These are phyloP conservation scores for Elephantulus edwardii DNA, from an alignment of 2,113 vertebrate species.

Conservation along the genomic window DNA sequence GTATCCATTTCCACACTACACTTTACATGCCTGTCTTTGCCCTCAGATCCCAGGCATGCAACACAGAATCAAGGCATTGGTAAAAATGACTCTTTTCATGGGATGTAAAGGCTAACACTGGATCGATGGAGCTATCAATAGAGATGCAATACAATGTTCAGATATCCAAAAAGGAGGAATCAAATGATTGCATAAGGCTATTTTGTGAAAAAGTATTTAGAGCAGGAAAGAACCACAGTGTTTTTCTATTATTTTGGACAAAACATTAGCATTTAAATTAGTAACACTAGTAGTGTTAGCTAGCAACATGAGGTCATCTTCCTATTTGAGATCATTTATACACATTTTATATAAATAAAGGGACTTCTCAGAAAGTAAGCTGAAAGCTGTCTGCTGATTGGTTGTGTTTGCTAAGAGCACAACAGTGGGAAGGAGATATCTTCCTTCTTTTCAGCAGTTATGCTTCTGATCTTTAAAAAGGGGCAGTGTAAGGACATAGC, in stretches of 20 bases:
- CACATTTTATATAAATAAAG: not conserved
- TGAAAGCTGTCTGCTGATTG: not conserved
- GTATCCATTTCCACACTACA: not conserved
- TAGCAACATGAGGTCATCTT: not conserved
- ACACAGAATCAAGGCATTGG: not conserved
- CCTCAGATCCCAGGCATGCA: not conserved
- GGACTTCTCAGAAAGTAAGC: not conserved
- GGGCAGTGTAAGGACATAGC: constrained; percentile 17
- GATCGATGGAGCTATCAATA: not conserved
- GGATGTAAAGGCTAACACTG: not conserved
- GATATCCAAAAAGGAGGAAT: not conserved
- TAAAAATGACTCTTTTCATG: not conserved
- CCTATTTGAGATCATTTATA: not conserved
- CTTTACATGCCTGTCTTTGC: not conserved
- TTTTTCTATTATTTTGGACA: constrained; percentile 1
- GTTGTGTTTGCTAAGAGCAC: not conserved
- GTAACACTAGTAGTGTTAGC: not conserved
- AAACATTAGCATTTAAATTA: not conserved
- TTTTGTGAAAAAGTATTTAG: not conserved
- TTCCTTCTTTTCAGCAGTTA: not conserved
- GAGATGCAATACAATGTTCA: not conserved
- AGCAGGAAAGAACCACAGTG: not conserved
- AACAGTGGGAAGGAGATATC: not conserved
- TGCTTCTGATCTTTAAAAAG: not conserved
- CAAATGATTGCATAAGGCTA: not conserved